Evolutionary conservation across 1,140 invertebrate genomes (phyloP).

Genomic region (Bombus superbus): DNA sequence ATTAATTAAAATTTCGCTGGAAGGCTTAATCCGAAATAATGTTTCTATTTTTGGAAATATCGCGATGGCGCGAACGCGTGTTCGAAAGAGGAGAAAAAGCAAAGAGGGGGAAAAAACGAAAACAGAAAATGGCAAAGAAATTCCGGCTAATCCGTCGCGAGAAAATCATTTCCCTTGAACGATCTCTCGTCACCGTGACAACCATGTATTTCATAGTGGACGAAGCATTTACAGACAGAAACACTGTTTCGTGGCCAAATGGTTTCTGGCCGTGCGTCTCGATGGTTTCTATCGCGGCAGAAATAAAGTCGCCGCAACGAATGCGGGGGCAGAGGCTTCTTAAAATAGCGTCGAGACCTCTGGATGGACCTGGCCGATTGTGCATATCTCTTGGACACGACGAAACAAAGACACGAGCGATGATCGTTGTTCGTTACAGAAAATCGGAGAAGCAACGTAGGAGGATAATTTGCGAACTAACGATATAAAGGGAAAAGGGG

Average conservation of each 20-base stretch:
- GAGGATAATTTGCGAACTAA: neutral
- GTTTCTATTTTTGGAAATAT: neutral
- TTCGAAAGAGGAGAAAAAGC: neutral
- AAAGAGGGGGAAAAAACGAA: too few species aligned
- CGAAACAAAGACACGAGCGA: slow-evolving; percentile 54
- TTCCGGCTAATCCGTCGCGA: neutral
- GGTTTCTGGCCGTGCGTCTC: slow-evolving; percentile 3
- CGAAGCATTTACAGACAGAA: neutral
- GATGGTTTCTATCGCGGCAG: slow-evolving; percentile 48
- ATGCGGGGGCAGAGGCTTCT: slow-evolving; percentile 59
- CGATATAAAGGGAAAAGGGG: neutral
- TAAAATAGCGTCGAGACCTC: slow-evolving; percentile 61
- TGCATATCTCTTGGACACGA: slow-evolving; percentile 42
- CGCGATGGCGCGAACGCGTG: neutral
- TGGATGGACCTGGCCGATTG: slow-evolving; percentile 43
- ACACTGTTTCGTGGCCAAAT: neutral
- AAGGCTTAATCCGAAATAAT: neutral
- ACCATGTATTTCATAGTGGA: neutral
- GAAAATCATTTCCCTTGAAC: neutral
- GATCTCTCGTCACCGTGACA: too few species aligned
- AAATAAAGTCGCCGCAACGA: slow-evolving; percentile 61
- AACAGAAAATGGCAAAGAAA: neutral
- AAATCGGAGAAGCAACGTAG: neutral
- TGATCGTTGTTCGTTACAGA: neutral
- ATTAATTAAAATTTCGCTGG: too few species aligned